Base-by-base conservation (phyloP, 2,888 invertebrate species). In the Limnephilus marmoratus region DNA sequence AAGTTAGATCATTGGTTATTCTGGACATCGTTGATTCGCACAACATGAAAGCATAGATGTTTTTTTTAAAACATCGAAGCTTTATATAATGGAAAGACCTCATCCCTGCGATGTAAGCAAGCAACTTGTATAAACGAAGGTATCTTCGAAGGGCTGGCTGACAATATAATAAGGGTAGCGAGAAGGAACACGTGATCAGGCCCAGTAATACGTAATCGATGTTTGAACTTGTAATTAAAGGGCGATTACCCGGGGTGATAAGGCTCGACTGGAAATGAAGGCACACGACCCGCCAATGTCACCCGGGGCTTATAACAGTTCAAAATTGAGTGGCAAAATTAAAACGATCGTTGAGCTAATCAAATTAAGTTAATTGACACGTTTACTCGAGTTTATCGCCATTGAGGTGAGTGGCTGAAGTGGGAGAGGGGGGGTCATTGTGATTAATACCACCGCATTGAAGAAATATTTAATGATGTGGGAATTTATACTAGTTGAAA, bases 181-280 rank as follows among this genome's bases (percentile, higher is more conserved):
- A n/a, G 68, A 68, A 68, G 68, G 68, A 68, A 68, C 68, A 68
- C 68, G 68, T 68, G 68, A 68, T 68, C 68, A 68, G 68, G 68
- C 68, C 24, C 68, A 68, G 68, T 68, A 68, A 68, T 68, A 68
- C n/a, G 68, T 68, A 68, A 68, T 68, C 68, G 68, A 68, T 68
- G 68, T 68, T 68, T n/a, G 24, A 68, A 68, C 68, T 68, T 24
- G 68, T 68, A 68, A 68, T 68, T n/a, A 68, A 68, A 68, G 68
- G n/a, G n/a, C n/a, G 68, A 68, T 68, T 68, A 68, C 68, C 24
- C 68, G 7, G 68, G 24, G 68, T 9, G 68, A 68, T 68, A 24
- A 68, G 24, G 24, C 68, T n/a, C 68, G 24, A 68, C 68, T 68
- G 7, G 24, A 24, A 68, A 24, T n/a, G 68, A 68, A 68, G 68